Conservation (phyloP, 2,113 vertebrate species). For the Nestor notabilis region DNA sequence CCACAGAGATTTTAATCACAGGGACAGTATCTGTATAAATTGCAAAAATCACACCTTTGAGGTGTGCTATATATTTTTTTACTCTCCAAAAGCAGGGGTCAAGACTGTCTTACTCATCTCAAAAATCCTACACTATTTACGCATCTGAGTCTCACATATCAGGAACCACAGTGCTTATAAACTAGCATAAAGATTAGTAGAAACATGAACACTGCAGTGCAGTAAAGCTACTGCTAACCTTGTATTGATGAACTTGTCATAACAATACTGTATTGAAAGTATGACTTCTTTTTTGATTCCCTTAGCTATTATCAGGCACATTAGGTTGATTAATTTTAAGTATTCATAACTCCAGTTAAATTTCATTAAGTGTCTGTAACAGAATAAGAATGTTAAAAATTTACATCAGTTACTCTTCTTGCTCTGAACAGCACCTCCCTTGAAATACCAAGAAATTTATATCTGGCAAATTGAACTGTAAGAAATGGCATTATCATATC, state of each 20-base stretch:
- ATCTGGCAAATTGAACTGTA: not conserved
- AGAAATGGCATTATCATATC: not conserved
- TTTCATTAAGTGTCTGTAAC: not conserved
- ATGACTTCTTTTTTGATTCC: not conserved
- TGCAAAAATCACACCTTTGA: constrained; percentile 6
- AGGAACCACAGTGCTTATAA: not conserved
- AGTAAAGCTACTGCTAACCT: not conserved
- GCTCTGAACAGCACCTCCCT: not conserved
- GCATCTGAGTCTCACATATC: not conserved
- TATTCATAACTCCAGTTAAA: not conserved
- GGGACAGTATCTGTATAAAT: not conserved
- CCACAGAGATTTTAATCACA: not conserved
- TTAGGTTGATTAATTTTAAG: not conserved
- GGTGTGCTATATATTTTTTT: not conserved
- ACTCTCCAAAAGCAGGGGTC: not conserved
- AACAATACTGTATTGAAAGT: not conserved
- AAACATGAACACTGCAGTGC: not conserved
- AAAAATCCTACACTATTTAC: not conserved
- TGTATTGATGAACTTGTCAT: not conserved
- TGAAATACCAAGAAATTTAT: not conserved
- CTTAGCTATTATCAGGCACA: not conserved
- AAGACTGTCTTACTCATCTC: not conserved
- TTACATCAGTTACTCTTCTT: not conserved
- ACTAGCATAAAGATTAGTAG: not conserved
- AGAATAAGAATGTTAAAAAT: not conserved